Conservation (phyloP, 2,888 invertebrate genomes). For the Ennomos fuscantarius region DNA sequence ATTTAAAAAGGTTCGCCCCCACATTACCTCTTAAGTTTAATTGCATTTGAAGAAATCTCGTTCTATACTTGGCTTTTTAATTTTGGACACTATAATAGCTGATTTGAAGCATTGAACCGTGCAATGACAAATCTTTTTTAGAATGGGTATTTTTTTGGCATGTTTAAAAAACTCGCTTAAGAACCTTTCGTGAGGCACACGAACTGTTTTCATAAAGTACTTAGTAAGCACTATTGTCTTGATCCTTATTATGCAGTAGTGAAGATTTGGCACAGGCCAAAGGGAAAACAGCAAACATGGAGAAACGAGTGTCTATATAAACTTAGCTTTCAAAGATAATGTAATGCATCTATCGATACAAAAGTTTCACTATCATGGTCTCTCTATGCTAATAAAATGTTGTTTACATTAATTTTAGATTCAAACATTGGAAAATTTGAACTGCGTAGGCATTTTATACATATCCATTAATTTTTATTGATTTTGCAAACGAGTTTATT, state of each 20-base stretch:
- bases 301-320: slow-evolving; percentile 12
- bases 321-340: slow-evolving; percentile 25
- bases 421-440: slow-evolving; percentile 4
- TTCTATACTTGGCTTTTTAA: not conserved
- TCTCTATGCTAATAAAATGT: slow-evolving; percentile 28
- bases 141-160: too few relatives aligned
- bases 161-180: too few relatives aligned
- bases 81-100: not conserved
- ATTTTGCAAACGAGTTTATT: too few relatives aligned
- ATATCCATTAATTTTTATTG: too few relatives aligned
- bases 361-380: slow-evolving; percentile 29
- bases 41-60: slow-evolving; percentile 27
- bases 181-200: too few relatives aligned
- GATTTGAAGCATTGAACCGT: too few relatives aligned
- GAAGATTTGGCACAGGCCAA: slow-evolving; percentile 3
- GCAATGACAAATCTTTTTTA: too few relatives aligned
- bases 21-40: slow-evolving; percentile 26
- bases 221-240: too few relatives aligned
- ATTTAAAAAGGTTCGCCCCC: slow-evolving; percentile 22
- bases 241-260: not conserved
- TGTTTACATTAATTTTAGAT: slow-evolving; percentile 18
- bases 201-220: too few relatives aligned
- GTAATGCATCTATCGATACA: slow-evolving; percentile 21
- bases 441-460: not conserved
- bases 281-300: slow-evolving; percentile 11